Conservation (phyloP, 2,888 invertebrate genomes). For the Calliscelio sp. region DNA sequence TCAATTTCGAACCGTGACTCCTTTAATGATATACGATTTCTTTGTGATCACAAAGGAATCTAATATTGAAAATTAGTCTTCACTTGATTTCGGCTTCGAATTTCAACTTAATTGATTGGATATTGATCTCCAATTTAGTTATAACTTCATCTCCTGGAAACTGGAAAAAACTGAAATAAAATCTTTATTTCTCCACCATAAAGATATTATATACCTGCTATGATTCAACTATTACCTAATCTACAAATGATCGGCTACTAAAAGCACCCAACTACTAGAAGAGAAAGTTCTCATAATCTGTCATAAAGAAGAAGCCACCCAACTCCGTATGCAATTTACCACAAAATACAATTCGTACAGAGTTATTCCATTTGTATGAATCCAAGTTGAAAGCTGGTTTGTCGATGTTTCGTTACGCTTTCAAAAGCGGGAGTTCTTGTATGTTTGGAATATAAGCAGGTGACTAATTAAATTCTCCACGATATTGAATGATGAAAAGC, state of each 20-base stretch:
- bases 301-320: constrained; percentile 42
- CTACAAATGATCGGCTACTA: constrained; percentile 35
- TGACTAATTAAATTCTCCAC: constrained; percentile 57
- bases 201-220: too few relatives aligned
- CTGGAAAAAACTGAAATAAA: too few relatives aligned
- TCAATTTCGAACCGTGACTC: too few relatives aligned
- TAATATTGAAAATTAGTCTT: too few relatives aligned
- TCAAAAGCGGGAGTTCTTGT: constrained; percentile 41
- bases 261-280: constrained; percentile 36
- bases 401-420: constrained; percentile 59
- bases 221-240: too few relatives aligned
- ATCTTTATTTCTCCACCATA: too few relatives aligned
- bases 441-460: constrained; percentile 33
- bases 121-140: too few relatives aligned
- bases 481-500: constrained; percentile 35
- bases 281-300: constrained; percentile 63
- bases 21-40: too few relatives aligned
- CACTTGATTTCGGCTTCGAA: too few relatives aligned
- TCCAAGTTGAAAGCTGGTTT: background rate
- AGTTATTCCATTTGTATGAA: constrained; percentile 25
- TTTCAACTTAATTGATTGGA: too few relatives aligned
- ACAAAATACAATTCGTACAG: constrained; percentile 54
- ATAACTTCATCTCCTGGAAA: too few relatives aligned
- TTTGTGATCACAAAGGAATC: too few relatives aligned
- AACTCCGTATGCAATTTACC: constrained; percentile 44